Conservation (phyloP, 1,140 invertebrate genomes). For the Colletes gigas region DNA sequence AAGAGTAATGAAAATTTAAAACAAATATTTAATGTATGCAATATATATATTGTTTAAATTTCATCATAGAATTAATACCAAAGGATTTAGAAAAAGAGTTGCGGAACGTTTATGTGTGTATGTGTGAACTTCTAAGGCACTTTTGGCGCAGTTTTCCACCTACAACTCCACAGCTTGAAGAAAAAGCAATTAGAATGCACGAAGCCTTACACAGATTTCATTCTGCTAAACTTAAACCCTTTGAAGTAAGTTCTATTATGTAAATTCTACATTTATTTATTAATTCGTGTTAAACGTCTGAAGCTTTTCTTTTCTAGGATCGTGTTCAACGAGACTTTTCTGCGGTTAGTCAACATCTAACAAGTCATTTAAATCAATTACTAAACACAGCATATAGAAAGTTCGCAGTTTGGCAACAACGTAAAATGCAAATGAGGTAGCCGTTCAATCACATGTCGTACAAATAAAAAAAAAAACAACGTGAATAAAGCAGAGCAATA, state of each 20-base stretch:
- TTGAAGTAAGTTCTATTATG: constrained; percentile 84
- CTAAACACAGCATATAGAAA: constrained; percentile 91
- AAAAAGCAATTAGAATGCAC: constrained; percentile 92
- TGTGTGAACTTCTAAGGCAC: constrained; percentile 93
- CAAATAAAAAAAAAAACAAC: constrained; percentile 36
- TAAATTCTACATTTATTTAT: constrained; percentile 18
- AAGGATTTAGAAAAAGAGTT: constrained; percentile 92
- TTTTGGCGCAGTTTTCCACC: constrained; percentile 97
- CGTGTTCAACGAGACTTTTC: constrained; percentile 89
- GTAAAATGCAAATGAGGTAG: constrained; percentile 87
- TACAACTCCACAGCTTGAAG: constrained; percentile 88
- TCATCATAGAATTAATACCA: constrained; percentile 87
- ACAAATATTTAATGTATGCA: neutral
- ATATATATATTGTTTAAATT: constrained; percentile 36
- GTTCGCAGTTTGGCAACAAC: constrained; percentile 91
- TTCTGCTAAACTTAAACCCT: constrained; percentile 90
- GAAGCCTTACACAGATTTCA: constrained; percentile 94
- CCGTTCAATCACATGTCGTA: constrained; percentile 67
- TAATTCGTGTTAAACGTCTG: neutral
- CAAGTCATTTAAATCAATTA: constrained; percentile 93
- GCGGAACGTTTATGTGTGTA: constrained; percentile 90
- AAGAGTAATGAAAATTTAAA: neutral
- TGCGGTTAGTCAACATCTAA: constrained; percentile 89
- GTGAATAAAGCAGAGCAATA: constrained; percentile 69
- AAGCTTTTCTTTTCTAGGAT: constrained; percentile 81